Base-by-base conservation (phyloP, 2,888 invertebrate species). In the Ferdinandea cuprea region DNA sequence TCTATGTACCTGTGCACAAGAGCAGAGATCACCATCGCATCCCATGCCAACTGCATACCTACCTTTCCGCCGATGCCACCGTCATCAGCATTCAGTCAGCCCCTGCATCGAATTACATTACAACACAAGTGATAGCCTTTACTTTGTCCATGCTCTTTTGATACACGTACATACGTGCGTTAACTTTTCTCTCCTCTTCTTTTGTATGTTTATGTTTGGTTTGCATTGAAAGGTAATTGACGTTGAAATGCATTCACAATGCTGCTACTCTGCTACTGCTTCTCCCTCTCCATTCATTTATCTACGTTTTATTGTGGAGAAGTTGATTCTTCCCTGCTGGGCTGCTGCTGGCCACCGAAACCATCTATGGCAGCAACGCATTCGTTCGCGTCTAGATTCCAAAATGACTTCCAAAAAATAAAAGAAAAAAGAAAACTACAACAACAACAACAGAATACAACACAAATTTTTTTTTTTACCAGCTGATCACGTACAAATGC, bases 161-260 rank as follows among this genome's bases (percentile, higher is more conserved):
- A 40, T 61, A 35, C 58, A 35, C 58, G 42, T 54, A n/a, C 13
- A 11, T 56, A 21, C 44, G 15, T 35, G 25, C 17, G 48, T 21
- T 28, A 13, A 13, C 40, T 50, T 13, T 30, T 9, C 21, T 17
- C 17, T 50, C 8, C 37, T 1, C 19, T 28, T 30, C 30, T 37
- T 66, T 72, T 44, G 35, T 65, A 71, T 40, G 48, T 48, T 63
- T 40, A 40, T 35, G 46, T 56, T 56, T 71, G 30, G 15, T 30
- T 77, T 54, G 30, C 72, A 72, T 78, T 68, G 79, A 59, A 79
- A 54, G 66, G 73, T 73, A 79, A 79, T 73, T 73, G 79, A 79
- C 79, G 79, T 79, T 48, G 59, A 17, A 28, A 15, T 59, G 50
- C 71, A 32, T 59, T 71, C 15, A 37, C 66, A 78, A 71, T 65